A percentile compares a stretch with the other conserved stretches of the same genome.
Conservation (phyloP, 2,797 vertebrate species). For the Leucoraja ocellata region DNA sequence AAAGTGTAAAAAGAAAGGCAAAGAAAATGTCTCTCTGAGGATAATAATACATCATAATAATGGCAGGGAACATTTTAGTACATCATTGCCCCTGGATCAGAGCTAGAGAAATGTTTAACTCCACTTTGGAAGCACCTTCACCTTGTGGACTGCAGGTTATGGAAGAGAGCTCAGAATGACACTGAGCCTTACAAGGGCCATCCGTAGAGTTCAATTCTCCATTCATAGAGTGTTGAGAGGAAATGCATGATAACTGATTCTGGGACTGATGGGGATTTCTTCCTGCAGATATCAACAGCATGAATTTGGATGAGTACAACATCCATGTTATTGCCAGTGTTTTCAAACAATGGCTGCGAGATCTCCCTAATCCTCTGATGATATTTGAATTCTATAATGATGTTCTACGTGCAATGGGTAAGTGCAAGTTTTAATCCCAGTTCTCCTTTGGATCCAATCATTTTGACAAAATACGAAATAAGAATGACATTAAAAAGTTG, state of each 20-base stretch:
- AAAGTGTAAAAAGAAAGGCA: neutral
- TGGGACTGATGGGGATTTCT: neutral
- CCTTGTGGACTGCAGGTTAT: neutral
- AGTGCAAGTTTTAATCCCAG: conserved; percentile 42
- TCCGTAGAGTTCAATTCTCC: neutral
- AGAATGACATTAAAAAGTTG: too few relatives aligned
- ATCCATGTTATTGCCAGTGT: conserved; percentile 97
- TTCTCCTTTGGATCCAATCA: neutral
- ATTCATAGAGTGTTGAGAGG: neutral
- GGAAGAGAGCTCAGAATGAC: neutral
- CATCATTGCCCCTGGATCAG: neutral
- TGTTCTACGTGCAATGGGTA: conserved; percentile 90
- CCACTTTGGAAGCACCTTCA: neutral
- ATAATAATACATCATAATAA: neutral
- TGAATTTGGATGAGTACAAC: conserved; percentile 94
- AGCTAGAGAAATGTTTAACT: neutral
- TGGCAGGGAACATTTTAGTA: neutral
- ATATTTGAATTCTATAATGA: conserved; percentile 96
- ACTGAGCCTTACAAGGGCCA: neutral
- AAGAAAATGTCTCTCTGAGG: neutral
- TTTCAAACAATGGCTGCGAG: conserved; percentile 95
- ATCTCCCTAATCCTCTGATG: conserved; percentile 94
- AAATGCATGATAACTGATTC: neutral
- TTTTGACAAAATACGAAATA: neutral
- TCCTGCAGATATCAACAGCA: conserved; percentile 71